These are phyloP conservation scores for Semotilus atromaculatus DNA, from an alignment of 2,797 vertebrate genomes.

Conservation along the genomic window DNA sequence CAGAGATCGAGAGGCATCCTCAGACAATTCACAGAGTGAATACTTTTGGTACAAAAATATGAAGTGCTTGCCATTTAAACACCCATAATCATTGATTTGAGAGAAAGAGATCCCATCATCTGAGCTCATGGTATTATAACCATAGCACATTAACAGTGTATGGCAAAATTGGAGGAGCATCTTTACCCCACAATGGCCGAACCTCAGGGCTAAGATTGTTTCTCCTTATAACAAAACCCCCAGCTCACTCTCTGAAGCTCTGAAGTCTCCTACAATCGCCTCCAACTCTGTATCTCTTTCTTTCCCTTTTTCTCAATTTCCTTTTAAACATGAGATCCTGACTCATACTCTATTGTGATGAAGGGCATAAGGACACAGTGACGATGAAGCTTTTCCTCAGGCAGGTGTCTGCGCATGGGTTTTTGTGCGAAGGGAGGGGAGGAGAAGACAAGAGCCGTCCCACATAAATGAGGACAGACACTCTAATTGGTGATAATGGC, in stretches of 20 bases:
- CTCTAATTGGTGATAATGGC: conserved; percentile 49
- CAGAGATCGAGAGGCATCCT: background rate
- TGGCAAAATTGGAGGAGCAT: background rate
- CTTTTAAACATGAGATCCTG: conserved; percentile 35
- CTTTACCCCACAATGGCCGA: background rate
- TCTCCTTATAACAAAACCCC: conserved; percentile 18
- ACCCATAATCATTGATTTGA: conserved; percentile 13
- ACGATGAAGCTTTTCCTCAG: conserved; percentile 20
- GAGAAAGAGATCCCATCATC: background rate
- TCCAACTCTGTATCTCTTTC: conserved; percentile 15
- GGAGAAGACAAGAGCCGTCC: conserved; percentile 27
- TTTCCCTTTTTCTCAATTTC: conserved; percentile 11
- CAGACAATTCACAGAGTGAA: conserved; percentile 24
- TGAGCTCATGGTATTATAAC: conserved; percentile 11
- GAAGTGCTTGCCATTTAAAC: background rate
- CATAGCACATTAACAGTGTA: background rate
- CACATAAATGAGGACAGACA: conserved; percentile 49
- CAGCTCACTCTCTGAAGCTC: conserved; percentile 6
- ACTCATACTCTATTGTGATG: conserved; percentile 35
- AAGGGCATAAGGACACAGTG: conserved; percentile 27
- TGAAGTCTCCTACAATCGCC: background rate
- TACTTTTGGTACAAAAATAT: conserved; percentile 4
- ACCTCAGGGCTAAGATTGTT: conserved; percentile 20
- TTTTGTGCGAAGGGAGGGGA: conserved; percentile 8
- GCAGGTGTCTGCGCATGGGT: conserved; percentile 27